Percentiles rank a stretch among this genome's conserved stretches.
phyloP scores from a whole-genome alignment of 2,113 vertebrate genomes.

The Sturnira hondurensis region DNA sequence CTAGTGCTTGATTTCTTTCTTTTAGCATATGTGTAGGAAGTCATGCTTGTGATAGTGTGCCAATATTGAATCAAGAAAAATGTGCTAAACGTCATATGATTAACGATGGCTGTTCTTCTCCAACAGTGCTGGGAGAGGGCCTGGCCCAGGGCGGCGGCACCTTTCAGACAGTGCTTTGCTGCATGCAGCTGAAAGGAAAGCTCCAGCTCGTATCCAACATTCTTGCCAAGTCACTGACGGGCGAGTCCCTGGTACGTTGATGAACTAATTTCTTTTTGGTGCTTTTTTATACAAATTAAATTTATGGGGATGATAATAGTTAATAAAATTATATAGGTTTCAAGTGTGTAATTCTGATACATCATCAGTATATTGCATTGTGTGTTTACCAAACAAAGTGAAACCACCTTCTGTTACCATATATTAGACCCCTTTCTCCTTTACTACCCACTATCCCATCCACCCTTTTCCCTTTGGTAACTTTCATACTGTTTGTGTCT shows the following conservation, averaged over 20 bases:
- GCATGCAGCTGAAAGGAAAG: conserved; percentile 95
- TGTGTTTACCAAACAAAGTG: not conserved
- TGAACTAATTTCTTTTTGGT: not conserved
- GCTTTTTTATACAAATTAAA: not conserved
- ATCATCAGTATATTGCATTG: not conserved
- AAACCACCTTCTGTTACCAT: not conserved
- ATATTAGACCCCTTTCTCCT: not conserved
- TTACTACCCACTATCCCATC: not conserved
- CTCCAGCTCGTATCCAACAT: conserved; percentile 92
- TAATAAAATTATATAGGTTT: not conserved
- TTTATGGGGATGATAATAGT: not conserved
- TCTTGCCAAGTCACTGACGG: conserved; percentile 95
- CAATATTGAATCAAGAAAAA: conserved; percentile 13
- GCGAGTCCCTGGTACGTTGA: conserved; percentile 94
- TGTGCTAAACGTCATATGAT: rapidly evolving
- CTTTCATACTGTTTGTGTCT: not conserved
- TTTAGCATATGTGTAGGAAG: not conserved
- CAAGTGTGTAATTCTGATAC: not conserved
- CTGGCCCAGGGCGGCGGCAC: conserved; percentile 89
- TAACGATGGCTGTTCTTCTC: conserved; percentile 68
- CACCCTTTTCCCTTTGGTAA: not conserved
- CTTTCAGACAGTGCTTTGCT: conserved; percentile 90
- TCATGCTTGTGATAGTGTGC: conserved; percentile 25
- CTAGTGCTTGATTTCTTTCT: conserved; percentile 38
- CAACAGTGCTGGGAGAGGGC: conserved; percentile 93